Evolutionary conservation across 2,888 invertebrate species (phyloP), one percentile per base, ranked within the genome.

Genomic region (Hydroisotoma schaefferi): DNA sequence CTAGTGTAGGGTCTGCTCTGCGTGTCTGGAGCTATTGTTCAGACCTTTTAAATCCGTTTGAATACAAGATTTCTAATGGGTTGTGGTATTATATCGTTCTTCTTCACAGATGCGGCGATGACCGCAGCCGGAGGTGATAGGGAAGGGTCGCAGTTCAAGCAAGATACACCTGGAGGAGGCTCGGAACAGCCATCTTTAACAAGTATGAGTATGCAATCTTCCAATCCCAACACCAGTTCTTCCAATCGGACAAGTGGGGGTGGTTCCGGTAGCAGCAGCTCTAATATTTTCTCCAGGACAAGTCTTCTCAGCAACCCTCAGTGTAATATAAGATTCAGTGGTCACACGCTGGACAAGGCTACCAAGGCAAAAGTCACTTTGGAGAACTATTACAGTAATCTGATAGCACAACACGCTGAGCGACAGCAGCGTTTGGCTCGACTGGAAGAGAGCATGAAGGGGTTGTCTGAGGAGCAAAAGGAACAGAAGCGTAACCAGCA

Each of bases 321-420:
- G 79, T 87, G 84, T 76, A 82, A 85, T 76, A 88, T 93, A 80
- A 89, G 90, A 81, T 93, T 95, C 82, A 93, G 92, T 83, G 93
- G 92, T 77, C 93, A 95, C 81, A 97, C 97, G 76, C 84, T 92
- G 80, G 97, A 98, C 83, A 98, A 97, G 81, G 97, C 95, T 74
- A 95, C 95, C 77, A 94, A 97, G 81, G 97, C 98, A 74, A 97
- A 99, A 83, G 79, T 99, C 77, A 94, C 97, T 63, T 81, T 99
- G 77, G 99, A 99, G 81, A 98, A 97, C 81, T 99, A 97, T 82
- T 99, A 99, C 80, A 93, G 92, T 79, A 99, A 99, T 81, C 86
- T 98, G 76, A 90, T 98, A 77, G 87, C 92, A 74, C 98, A 98
- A 80, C 94, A 97, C 80, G 88, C 94, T 75, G 98, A 99, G 81